A percentile compares a stretch with the other conserved stretches of the same genome.
Conservation (phyloP, 2,888 invertebrate species). For the Tyria jacobaeae region DNA sequence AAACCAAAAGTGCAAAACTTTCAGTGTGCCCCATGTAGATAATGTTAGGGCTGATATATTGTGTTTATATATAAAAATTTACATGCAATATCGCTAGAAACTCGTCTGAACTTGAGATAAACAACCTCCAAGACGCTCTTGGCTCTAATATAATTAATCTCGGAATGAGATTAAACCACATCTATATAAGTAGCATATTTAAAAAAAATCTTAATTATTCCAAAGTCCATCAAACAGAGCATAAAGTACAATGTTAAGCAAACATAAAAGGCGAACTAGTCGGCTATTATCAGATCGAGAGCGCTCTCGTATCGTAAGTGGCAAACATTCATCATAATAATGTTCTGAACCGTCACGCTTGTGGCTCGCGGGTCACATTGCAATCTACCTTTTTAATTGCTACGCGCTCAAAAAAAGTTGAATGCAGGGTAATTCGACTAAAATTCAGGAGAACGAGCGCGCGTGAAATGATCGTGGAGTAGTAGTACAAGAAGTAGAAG, state of each 20-base stretch:
- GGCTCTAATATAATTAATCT: too few species aligned
- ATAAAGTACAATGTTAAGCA: slow-evolving; percentile 68
- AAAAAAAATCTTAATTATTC: slow-evolving; percentile 75
- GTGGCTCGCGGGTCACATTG: slow-evolving; percentile 81
- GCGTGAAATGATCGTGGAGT: slow-evolving; percentile 73
- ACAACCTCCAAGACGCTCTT: slow-evolving; percentile 17
- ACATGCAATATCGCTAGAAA: neutral
- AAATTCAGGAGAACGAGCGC: slow-evolving; percentile 74
- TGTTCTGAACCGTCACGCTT: slow-evolving; percentile 79
- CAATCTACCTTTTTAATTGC: slow-evolving; percentile 86
- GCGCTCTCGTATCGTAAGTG: slow-evolving; percentile 70
- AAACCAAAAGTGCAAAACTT: too few species aligned
- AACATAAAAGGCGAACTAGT: slow-evolving; percentile 71
- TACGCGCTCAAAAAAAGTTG: slow-evolving; percentile 73
- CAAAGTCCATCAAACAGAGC: slow-evolving; percentile 67
- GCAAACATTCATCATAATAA: slow-evolving; percentile 82
- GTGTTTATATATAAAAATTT: too few species aligned
- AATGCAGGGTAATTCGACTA: slow-evolving; percentile 72
- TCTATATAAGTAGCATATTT: slow-evolving; percentile 39
- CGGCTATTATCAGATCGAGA: slow-evolving; percentile 78
- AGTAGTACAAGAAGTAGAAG: slow-evolving; percentile 53
- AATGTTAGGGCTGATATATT: too few species aligned
- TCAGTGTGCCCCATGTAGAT: too few species aligned
- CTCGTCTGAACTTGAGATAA: neutral
- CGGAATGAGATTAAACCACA: slow-evolving; percentile 34